phyloP scores from a whole-genome alignment of 2,113 vertebrate species.

The Paradoxurus hermaphroditus region DNA sequence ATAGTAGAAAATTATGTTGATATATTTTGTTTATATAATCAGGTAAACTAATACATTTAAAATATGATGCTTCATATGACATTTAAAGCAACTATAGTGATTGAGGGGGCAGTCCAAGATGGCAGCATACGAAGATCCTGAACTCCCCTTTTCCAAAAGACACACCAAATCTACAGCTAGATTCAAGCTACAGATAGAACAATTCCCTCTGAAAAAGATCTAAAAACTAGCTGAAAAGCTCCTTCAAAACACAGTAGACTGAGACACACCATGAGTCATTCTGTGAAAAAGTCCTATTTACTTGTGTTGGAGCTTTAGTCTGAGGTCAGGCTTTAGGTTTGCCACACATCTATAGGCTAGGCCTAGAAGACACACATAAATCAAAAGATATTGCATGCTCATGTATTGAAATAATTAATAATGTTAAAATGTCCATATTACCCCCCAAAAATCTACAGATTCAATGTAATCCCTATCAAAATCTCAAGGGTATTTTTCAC shows the following conservation, averaged over 20 bases:
- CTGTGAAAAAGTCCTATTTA: background rate
- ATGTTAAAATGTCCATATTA: background rate
- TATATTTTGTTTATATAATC: background rate
- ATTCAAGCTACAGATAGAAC: background rate
- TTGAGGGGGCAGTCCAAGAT: background rate
- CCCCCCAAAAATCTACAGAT: background rate
- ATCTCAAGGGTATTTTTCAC: background rate
- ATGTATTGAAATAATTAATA: background rate
- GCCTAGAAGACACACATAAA: background rate
- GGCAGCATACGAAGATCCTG: background rate
- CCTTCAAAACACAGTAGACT: background rate
- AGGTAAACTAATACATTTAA: conserved; percentile 3
- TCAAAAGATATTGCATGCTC: background rate
- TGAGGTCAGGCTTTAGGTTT: background rate
- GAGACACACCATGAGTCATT: background rate
- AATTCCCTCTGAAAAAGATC: background rate
- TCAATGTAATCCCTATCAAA: background rate
- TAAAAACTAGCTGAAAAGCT: background rate
- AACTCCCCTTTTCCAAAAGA: background rate
- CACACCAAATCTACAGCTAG: background rate
- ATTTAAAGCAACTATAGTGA: conserved; percentile 1
- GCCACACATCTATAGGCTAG: background rate
- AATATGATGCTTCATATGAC: conserved; percentile 5
- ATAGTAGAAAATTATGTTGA: background rate
- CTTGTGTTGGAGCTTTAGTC: background rate